Percentiles rank a stretch among this genome's conserved stretches.
These are phyloP conservation scores for Quadroppia sp. DNA, from an alignment of 2,888 invertebrate genomes.

Conservation along the genomic window DNA sequence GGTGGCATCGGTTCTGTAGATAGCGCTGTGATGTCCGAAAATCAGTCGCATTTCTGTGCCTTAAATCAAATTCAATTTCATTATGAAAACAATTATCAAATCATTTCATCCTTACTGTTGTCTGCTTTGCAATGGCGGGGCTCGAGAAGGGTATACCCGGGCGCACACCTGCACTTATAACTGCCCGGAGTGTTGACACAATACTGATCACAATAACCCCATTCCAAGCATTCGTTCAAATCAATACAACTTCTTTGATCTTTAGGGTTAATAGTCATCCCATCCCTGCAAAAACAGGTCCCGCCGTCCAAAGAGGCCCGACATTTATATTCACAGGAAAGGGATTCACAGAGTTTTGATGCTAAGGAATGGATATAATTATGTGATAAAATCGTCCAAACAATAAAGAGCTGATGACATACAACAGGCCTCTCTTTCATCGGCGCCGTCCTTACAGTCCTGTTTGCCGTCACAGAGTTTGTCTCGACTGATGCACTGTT, in stretches of 20 bases:
- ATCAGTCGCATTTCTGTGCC: conserved; percentile 58
- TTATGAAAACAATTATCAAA: not conserved
- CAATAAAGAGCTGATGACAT: conserved; percentile 57
- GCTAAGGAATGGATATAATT: conserved; percentile 56
- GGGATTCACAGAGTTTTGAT: conserved; percentile 70
- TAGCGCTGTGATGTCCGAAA: conserved; percentile 67
- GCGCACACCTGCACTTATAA: conserved; percentile 75
- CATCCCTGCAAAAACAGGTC: conserved; percentile 80
- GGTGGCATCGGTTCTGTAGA: conserved; percentile 66
- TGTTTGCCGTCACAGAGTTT: conserved; percentile 84
- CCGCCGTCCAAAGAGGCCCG: conserved; percentile 84
- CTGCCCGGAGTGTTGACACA: conserved; percentile 81
- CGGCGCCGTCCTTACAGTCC: conserved; percentile 86
- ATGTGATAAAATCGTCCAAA: too few relatives aligned
- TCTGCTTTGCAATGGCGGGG: conserved; percentile 55
- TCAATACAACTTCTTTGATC: conserved; percentile 81
- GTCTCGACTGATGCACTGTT: conserved; percentile 79
- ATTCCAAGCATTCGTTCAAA: conserved; percentile 67
- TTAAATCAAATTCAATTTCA: conserved; percentile 21
- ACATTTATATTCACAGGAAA: conserved; percentile 87
- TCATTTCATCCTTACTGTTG: conserved; percentile 50
- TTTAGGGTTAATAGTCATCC: conserved; percentile 74
- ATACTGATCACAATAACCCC: conserved; percentile 75
- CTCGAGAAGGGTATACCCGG: conserved; percentile 65
- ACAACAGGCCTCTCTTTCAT: conserved; percentile 85